Evolutionary conservation across 1,140 invertebrate species (phyloP), one percentile per base, ranked within the genome.

Genomic region (Kradibia gibbosae): DNA sequence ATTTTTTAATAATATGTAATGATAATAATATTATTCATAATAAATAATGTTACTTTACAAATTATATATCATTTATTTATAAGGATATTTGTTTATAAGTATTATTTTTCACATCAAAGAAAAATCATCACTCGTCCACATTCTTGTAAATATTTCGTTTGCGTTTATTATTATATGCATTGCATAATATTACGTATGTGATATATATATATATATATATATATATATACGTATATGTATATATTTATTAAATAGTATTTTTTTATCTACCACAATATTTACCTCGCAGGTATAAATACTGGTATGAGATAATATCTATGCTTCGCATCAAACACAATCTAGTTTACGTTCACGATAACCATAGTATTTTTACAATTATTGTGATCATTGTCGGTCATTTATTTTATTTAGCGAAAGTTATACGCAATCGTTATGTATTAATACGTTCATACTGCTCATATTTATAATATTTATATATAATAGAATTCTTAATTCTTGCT

Each of bases 401-500:
- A 45, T 82, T n/a, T 57, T 79, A 0, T 57, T 72, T 17, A 36
- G 48, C 62, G 45, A 0, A 60, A 10, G n/a, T 50, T 5, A 60
- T 57, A 31, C 53, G 15, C 25, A 57, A 7, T 50, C 55, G 20
- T 28, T n/a, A 39, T 28, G 1, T 34, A 53, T 48, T 34, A 28
- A 50, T 31, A 48, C 45, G 70, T 48, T 67, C 25, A 60, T 42
- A 31, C 11, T 45, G 78, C 65, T 36, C 42, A 36, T 80, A 78
- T 81, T 71, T 82, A 73, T 81, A 81, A 76, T 80, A 67, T 86
- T 85, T 86, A 83, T 85, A 83, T 87, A 83, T 82, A 85, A 73
- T 87, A 85, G 83, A 89, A 88, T 88, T 86, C 85, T 88, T 86
- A 87, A 90, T 88, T 89, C 87, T 86, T 84, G 80, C 85, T 84